Evolutionary conservation across 2,113 vertebrate species (phyloP).

Genomic region (Pycnonotus jocosus): DNA sequence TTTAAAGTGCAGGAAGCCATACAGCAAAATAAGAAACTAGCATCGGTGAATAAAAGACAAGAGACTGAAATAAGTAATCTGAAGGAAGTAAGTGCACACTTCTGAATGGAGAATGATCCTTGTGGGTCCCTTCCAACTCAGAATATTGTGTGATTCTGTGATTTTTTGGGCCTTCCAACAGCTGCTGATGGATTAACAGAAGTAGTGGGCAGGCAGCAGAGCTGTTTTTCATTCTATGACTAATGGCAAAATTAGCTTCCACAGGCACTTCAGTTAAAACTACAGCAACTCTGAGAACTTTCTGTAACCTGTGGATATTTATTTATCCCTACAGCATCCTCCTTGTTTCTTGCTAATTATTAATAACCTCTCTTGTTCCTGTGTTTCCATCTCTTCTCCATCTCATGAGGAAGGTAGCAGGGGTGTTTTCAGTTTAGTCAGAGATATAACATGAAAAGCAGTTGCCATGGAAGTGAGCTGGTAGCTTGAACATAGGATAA

Average conservation of each 20-base stretch:
- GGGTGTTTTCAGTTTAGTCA: not conserved
- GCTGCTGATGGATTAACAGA: not conserved
- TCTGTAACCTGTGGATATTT: not conserved
- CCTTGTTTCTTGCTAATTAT: not conserved
- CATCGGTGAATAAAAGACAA: constrained; percentile 78
- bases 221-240: not conserved
- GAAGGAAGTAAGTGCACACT: constrained; percentile 76
- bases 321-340: accelerated
- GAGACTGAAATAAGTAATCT: constrained; percentile 77
- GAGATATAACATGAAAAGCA: not conserved
- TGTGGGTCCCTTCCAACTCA: not conserved
- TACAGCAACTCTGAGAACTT: not conserved
- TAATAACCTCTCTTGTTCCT: not conserved
- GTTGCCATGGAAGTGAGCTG: not conserved
- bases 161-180: not conserved
- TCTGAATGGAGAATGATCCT: not conserved
- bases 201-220: not conserved
- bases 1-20: constrained; percentile 85
- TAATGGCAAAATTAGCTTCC: not conserved
- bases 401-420: not conserved
- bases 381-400: not conserved
- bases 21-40: constrained; percentile 81
- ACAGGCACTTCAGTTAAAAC: not conserved
- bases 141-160: not conserved
- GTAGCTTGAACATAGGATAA: not conserved